Evolutionary conservation across 37 sponge, comb jelly and placozoan species (phyloP).

Genomic region (Ephydatia muelleri): DNA sequence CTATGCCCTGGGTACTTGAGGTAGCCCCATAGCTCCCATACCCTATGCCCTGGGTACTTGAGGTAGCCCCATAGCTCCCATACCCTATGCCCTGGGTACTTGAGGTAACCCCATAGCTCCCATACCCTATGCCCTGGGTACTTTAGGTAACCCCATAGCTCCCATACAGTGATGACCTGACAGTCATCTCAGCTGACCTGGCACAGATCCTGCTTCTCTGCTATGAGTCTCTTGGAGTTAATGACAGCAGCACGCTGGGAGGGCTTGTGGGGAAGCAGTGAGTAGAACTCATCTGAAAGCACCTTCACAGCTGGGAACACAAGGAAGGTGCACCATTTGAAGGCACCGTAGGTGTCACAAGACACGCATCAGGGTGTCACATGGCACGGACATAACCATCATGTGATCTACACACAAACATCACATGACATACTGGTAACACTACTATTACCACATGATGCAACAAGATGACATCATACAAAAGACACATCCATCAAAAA

Average conservation of each 20-base stretch:
- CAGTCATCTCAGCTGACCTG: conserved; percentile 51
- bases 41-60: too few species aligned
- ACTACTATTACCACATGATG: not conserved
- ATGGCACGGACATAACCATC: not conserved
- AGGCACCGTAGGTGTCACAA: not conserved
- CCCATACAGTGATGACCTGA: not conserved
- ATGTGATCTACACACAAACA: not conserved
- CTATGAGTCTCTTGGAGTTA: conserved; percentile 50
- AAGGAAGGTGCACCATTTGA: not conserved
- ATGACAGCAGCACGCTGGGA: conserved; percentile 27
- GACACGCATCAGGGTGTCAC: not conserved
- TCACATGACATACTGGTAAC: not conserved
- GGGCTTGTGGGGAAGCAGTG: conserved; percentile 74
- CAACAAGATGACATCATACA: not conserved
- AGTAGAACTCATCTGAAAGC: conserved; percentile 74
- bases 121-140: not conserved
- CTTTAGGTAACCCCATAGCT: not conserved
- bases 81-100: too few species aligned
- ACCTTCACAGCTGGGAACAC: conserved; percentile 19
- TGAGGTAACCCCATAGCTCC: not conserved
- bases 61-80: too few species aligned
- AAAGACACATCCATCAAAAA: not conserved
- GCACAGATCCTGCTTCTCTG: conserved; percentile 88
- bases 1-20: too few species aligned
- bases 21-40: too few species aligned